phyloP scores from a whole-genome alignment of 35 echinoderm and acorn worm species.

The Stichopus chloronotus region DNA sequence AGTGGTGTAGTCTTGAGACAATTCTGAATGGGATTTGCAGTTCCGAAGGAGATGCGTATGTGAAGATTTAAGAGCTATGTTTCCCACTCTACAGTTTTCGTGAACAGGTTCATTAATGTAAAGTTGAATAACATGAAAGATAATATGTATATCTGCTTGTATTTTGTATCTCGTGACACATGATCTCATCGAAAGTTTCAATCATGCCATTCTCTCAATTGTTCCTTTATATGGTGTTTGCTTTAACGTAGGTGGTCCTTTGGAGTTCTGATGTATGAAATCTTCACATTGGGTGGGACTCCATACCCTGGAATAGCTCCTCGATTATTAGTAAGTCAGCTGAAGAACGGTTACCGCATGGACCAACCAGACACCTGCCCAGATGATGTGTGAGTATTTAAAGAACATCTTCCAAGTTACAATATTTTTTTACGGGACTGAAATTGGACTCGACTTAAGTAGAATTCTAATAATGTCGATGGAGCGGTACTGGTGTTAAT shows the following conservation, averaged over 20 bases:
- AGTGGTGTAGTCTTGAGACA: constrained; percentile 63
- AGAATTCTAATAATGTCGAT: neutral
- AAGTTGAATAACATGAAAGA: neutral
- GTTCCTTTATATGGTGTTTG: neutral
- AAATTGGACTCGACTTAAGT: neutral
- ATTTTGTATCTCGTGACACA: no score
- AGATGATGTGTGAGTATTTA: constrained; percentile 44
- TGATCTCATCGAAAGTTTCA: no score
- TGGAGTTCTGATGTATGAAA: constrained; percentile 40
- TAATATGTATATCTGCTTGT: neutral
- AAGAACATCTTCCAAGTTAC: neutral
- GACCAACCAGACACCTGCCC: constrained; percentile 51
- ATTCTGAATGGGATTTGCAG: constrained; percentile 59
- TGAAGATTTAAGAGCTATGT: neutral
- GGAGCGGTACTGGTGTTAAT: neutral
- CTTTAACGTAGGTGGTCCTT: constrained; percentile 41
- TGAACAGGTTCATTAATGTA: neutral
- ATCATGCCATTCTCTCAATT: neutral
- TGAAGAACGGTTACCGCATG: constrained; percentile 45
- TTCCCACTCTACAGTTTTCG: neutral
- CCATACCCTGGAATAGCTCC: constrained; percentile 46
- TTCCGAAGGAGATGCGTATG: constrained; percentile 60
- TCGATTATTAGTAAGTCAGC: neutral
- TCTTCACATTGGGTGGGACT: constrained; percentile 45
- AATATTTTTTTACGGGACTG: neutral